Base-by-base conservation (phyloP, 2,113 vertebrate genomes). In the Puffinus mauretanicus region DNA sequence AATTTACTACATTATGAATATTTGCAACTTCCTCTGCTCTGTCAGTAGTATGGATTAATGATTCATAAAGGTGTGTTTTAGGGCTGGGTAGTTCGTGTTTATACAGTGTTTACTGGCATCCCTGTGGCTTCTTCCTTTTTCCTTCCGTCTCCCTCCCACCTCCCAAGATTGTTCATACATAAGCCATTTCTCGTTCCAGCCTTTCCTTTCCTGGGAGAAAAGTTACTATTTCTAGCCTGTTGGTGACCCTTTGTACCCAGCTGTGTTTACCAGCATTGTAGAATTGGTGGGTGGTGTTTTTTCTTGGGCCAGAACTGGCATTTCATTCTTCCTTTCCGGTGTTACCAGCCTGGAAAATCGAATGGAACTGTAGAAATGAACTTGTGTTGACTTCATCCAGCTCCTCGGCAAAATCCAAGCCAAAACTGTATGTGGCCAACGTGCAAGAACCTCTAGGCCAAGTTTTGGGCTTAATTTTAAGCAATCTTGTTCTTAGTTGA, bases 61-160 rank as follows among this genome's bases (percentile, higher is more conserved):
- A 96, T 94, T 94, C 85, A 83, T 29, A 34, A 67, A 95, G 79
- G 88, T 90, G 77, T 90, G 49, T 83, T 88, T 73, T 80, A 38
- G 86, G 82, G 77, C 57, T 82, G 69, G 52, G 90, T 88, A 34
- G 49, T 76, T 72, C 17, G 30, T 79, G 22, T 90, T 91, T 89
- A 11, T 80, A 21, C 51, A 60, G 57, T 47, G 34, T 16, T 93
- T 51, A 24, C 10, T 73, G 19, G 22, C 77, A 13, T 88, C 32
- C 16, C 21, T 62, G 36, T 40, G 72, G 30, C 44, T 81, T 57
- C 36, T 80, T 84, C 32, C 11, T 62, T 89, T 91, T 76, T 46
- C 30, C 16, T 89, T 84, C 49, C 5, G 1, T 44, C 58, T 75
- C 21, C 17, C 15, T 66, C 34, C 52, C 13, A 16, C 6, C 16